These are phyloP conservation scores for Alsophila aescularia DNA, from an alignment of 2,888 invertebrate genomes.

Conservation along the genomic window DNA sequence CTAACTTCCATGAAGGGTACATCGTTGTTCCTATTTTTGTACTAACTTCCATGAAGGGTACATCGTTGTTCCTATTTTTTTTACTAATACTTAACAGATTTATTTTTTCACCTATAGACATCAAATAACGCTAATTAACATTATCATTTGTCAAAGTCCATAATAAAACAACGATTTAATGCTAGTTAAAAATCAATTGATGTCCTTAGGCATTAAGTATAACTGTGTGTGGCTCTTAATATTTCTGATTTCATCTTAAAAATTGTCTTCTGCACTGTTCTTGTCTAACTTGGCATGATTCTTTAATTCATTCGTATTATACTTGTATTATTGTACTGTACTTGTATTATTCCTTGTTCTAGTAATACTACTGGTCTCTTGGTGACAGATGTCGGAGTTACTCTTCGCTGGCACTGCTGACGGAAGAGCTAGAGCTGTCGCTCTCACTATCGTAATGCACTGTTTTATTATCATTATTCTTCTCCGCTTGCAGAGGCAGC, in stretches of 20 bases:
- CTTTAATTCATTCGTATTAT: too few species aligned
- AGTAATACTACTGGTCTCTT: slow-evolving; percentile 8
- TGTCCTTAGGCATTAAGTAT: too few species aligned
- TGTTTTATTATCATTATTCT: slow-evolving; percentile 3
- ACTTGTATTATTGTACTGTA: background rate
- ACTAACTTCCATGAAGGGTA: background rate
- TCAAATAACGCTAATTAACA: too few species aligned
- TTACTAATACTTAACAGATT: too few species aligned
- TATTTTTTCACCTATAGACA: too few species aligned
- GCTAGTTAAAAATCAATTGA: too few species aligned
- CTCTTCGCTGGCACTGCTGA: background rate
- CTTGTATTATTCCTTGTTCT: background rate
- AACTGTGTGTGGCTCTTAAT: too few species aligned
- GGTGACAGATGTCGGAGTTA: background rate
- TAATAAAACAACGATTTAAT: too few species aligned
- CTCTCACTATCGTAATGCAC: background rate
- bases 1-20: background rate
- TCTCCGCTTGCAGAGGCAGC: slow-evolving; percentile 7
- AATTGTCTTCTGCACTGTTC: too few species aligned
- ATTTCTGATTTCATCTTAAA: too few species aligned
- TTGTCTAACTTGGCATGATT: too few species aligned
- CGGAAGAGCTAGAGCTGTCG: background rate
- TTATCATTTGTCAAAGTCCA: too few species aligned
- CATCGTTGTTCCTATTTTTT: background rate
- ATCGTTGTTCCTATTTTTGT: background rate